Evolutionary conservation across 1,140 invertebrate species (phyloP), one percentile per base, ranked within the genome.

Genomic region (Leguminivora glycinivorella): DNA sequence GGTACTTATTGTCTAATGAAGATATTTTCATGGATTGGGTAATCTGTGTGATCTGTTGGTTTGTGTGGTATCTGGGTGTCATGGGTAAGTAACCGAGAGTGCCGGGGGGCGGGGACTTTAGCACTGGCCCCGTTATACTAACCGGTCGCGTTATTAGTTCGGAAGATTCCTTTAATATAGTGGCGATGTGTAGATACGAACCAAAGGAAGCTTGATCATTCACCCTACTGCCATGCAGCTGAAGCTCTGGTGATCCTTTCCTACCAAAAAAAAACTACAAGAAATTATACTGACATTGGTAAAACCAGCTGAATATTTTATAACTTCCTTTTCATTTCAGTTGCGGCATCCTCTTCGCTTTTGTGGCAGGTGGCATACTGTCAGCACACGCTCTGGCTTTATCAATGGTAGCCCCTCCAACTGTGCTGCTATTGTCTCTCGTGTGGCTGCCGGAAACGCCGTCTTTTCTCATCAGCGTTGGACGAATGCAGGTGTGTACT

Each of bases 401-500:
- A 12, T 79, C 82, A 0, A 90, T 91, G 89, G 85, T 83, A 0
- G 73, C 83, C 0, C 81, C 89, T 26, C 85, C 89, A 5, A 56
- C 74, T 6, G 67, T 88, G 38, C 80, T 91, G 0, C 79, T 91
- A 19, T 72, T 90, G 4, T 85, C 85, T 5, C 71, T 90, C 9
- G 71, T 89, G 4, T 91, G 89, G 89, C 67, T 91, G n/a, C 89
- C 88, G 14, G 89, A 91, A 71, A 91, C 89, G 1, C 89, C 89
- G 0, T 88, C 85, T 0, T 89, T 81, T 58, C 81, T 91, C 19
- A 90, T 91, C 47, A 89, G 83, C 47, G 75, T 83, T 25, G 89
- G 88, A 4, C 85, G 80, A 69, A 85, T 89, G 74, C 89, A 89
- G 82, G 87, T 89, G 72, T 29, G 47, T 67, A 5, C 24, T 4